Evolutionary conservation across 2,113 vertebrate species (phyloP).

Genomic region (Xenotilapia caudafasciata): DNA sequence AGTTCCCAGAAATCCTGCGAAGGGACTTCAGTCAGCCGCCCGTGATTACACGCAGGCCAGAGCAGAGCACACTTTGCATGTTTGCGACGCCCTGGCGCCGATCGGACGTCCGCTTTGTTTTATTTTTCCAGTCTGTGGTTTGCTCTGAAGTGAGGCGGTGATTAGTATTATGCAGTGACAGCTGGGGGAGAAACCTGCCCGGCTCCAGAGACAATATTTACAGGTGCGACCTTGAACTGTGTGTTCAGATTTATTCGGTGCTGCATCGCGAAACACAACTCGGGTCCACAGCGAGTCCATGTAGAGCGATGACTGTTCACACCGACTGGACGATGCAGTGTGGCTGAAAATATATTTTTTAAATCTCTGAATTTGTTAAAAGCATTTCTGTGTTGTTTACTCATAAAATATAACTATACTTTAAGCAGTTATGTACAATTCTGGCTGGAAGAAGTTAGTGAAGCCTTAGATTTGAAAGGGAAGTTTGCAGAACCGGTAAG

Average conservation of each 20-base stretch:
- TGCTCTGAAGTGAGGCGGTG: background rate
- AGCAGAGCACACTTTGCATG: background rate
- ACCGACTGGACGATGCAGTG: background rate
- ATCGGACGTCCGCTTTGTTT: background rate
- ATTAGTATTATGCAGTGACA: background rate
- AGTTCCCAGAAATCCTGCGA: background rate
- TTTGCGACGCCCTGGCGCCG: fast-evolving
- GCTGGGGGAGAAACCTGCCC: background rate
- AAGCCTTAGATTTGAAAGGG: background rate
- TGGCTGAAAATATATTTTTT: background rate
- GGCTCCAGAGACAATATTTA: background rate
- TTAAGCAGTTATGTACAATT: background rate
- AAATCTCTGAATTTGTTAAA: background rate
- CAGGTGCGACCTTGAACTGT: background rate
- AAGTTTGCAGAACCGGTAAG: background rate
- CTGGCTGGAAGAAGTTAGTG: background rate
- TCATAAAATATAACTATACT: background rate
- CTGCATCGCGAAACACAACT: background rate
- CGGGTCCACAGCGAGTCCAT: background rate
- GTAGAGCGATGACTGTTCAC: background rate
- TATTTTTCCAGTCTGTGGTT: background rate
- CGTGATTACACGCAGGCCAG: background rate
- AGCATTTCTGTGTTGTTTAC: background rate
- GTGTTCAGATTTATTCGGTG: background rate
- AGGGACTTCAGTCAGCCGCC: background rate